Evolutionary conservation across 2,888 invertebrate genomes (phyloP).

Genomic region (Digitonthophagus gazella): DNA sequence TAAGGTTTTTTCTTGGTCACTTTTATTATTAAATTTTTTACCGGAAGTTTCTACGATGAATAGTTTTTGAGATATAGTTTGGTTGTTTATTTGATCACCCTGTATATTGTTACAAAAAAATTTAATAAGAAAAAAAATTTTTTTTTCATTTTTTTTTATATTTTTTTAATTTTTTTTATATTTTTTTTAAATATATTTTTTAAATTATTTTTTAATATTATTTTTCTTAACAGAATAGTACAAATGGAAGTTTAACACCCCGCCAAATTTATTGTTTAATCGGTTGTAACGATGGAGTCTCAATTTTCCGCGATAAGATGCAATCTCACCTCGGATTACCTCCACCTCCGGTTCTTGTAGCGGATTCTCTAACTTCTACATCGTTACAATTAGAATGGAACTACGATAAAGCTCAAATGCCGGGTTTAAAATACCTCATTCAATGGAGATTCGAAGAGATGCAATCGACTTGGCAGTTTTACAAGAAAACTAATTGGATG

Average conservation of each 20-base stretch:
- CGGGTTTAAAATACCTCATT: slow-evolving; percentile 59
- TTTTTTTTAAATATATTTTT: no score
- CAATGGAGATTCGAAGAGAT: slow-evolving; percentile 75
- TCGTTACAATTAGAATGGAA: slow-evolving; percentile 80
- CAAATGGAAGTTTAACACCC: slow-evolving; percentile 64
- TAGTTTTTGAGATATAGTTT: no score
- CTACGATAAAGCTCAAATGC: slow-evolving; percentile 59
- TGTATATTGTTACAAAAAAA: no score
- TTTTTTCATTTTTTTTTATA: no score
- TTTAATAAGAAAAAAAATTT: not conserved
- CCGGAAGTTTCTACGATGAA: no score
- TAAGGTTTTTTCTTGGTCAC: no score
- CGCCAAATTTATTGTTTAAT: slow-evolving; percentile 75
- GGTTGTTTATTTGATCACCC: not conserved
- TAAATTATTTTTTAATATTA: no score
- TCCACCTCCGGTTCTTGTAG: slow-evolving; percentile 62
- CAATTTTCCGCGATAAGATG: slow-evolving; percentile 69
- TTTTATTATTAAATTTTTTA: no score
- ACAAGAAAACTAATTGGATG: slow-evolving; percentile 69
- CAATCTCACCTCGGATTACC: slow-evolving; percentile 67
- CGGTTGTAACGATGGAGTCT: slow-evolving; percentile 79
- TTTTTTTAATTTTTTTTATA: no score
- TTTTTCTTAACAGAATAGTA: slow-evolving; percentile 62
- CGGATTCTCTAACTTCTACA: slow-evolving; percentile 72
- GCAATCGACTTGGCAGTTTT: slow-evolving; percentile 78